These are phyloP conservation scores for Lycocerus yunnanus DNA, from an alignment of 2,888 invertebrate species.

Conservation along the genomic window DNA sequence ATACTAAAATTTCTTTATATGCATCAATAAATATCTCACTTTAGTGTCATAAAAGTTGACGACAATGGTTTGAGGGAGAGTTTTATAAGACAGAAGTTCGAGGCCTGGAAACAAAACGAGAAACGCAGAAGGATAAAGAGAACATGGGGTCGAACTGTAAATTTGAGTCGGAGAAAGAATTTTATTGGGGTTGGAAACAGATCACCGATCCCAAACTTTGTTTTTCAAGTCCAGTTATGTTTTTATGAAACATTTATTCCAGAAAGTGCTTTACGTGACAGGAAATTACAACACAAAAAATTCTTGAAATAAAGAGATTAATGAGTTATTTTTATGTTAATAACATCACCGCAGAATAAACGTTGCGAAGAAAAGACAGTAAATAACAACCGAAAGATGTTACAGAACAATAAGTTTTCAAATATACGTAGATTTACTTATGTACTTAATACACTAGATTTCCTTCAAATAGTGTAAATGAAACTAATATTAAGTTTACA, in stretches of 20 bases:
- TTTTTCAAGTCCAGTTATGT: slow-evolving; percentile 41
- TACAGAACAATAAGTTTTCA: slow-evolving; percentile 20
- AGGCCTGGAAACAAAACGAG: slow-evolving; percentile 41
- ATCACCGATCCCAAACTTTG: slow-evolving; percentile 40
- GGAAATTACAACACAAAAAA: slow-evolving; percentile 22
- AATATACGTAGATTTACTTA: slow-evolving; percentile 9
- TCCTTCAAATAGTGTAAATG: slow-evolving; percentile 10
- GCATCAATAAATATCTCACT: slow-evolving; percentile 46
- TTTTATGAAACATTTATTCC: slow-evolving; percentile 41
- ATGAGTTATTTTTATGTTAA: slow-evolving; percentile 25
- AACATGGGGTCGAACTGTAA: slow-evolving; percentile 45
- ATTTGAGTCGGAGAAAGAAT: slow-evolving; percentile 39
- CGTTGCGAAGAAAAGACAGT: slow-evolving; percentile 1
- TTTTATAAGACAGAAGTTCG: slow-evolving; percentile 43
- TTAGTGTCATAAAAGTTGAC: slow-evolving; percentile 47
- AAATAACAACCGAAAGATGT: slow-evolving; percentile 19
- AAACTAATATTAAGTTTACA: not conserved
- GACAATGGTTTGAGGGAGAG: slow-evolving; percentile 43
- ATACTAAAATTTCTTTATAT: slow-evolving; percentile 45
- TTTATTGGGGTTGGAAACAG: slow-evolving; percentile 42
- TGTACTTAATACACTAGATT: slow-evolving; percentile 11
- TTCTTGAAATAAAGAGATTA: slow-evolving; percentile 14
- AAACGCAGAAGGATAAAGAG: slow-evolving; percentile 41
- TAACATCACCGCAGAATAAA: slow-evolving; percentile 14
- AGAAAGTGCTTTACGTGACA: slow-evolving; percentile 37